phyloP scores from a whole-genome alignment of 2,113 vertebrate species.

The Toxotes jaculatrix region DNA sequence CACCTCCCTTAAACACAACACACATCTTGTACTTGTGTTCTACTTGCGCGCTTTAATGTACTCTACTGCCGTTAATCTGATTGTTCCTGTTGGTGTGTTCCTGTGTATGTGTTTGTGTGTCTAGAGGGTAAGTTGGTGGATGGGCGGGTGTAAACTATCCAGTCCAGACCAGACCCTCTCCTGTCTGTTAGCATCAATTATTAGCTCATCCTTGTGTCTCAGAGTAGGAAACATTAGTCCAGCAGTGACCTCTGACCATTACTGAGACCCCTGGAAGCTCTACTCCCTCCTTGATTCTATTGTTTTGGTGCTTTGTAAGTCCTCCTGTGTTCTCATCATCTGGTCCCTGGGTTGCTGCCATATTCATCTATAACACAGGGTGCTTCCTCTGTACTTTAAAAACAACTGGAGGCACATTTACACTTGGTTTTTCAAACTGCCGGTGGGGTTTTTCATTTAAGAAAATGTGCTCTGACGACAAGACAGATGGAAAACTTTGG shows the following conservation, averaged over 20 bases:
- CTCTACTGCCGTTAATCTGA: conserved; percentile 28
- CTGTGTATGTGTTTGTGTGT: background rate
- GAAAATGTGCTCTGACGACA: conserved; percentile 20
- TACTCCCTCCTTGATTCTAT: background rate
- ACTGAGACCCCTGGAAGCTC: background rate
- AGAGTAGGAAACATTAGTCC: conserved; percentile 23
- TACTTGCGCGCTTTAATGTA: conserved; percentile 10
- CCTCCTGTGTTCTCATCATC: conserved; percentile 12
- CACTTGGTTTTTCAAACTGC: background rate
- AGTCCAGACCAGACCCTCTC: conserved; percentile 3
- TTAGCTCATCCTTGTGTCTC: conserved; percentile 15
- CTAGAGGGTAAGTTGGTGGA: background rate
- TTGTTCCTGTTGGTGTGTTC: conserved; percentile 10
- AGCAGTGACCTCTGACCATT: conserved; percentile 14
- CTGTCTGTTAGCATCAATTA: conserved; percentile 26
- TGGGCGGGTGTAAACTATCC: background rate
- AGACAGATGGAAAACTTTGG: conserved; percentile 25
- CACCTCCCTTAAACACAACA: conserved; percentile 5
- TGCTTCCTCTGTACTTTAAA: background rate
- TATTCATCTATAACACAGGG: background rate
- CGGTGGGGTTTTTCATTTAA: conserved; percentile 8
- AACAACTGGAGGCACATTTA: conserved; percentile 2
- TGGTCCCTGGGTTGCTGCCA: background rate
- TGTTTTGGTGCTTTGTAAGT: background rate
- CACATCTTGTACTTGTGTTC: conserved; percentile 29